Evolutionary conservation across 1,140 invertebrate genomes (phyloP).

Genomic region (Drosophila lacertosa): DNA sequence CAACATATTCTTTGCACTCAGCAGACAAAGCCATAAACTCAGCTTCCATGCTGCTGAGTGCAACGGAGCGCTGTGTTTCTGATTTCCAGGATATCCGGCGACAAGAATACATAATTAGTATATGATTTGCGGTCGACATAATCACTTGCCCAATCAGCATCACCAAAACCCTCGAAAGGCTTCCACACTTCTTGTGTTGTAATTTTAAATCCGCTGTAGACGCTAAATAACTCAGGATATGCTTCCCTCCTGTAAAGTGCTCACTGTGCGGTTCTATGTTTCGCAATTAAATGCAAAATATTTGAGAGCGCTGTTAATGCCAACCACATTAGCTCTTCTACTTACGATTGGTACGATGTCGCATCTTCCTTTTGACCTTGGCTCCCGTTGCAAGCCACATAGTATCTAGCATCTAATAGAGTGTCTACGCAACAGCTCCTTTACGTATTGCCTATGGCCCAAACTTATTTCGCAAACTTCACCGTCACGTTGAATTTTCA

Average conservation of each 20-base stretch:
- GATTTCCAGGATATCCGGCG: background rate
- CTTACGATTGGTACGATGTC: too few relatives aligned
- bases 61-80: background rate
- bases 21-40: too few relatives aligned
- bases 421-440: background rate
- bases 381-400: too few relatives aligned
- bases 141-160: background rate
- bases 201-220: background rate
- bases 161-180: background rate
- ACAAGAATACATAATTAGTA: background rate
- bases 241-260: background rate
- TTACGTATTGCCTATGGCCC: background rate
- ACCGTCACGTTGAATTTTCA: constrained; percentile 1
- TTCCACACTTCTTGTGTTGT: background rate
- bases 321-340: background rate
- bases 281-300: background rate
- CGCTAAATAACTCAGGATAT: constrained; percentile 8
- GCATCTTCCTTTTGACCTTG: too few relatives aligned
- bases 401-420: too few relatives aligned
- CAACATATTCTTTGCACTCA: too few relatives aligned
- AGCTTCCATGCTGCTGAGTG: background rate
- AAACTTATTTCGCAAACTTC: background rate
- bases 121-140: background rate
- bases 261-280: constrained; percentile 6
- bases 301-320: background rate